A percentile compares a stretch with the other conserved stretches of the same genome.
Evolutionary conservation across 30 jellyfish, hydroid and myxozoan species (phyloP).

Genomic region (Rhopilema esculentum): DNA sequence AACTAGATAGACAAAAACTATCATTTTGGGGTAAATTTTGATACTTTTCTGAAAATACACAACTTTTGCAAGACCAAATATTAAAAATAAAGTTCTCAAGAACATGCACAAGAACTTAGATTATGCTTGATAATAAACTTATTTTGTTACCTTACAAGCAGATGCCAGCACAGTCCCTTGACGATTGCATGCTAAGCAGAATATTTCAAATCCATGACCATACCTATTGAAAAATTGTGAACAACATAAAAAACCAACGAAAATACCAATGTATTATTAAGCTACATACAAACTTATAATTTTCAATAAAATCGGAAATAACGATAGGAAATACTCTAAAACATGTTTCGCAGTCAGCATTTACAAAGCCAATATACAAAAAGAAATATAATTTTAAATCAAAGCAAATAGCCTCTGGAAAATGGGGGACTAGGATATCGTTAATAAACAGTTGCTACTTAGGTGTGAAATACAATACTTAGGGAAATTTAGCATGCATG

Average conservation of each 20-base stretch:
- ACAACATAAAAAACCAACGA: background rate
- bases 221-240: conserved; percentile 52
- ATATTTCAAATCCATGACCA: conserved; percentile 94
- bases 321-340: too few species aligned
- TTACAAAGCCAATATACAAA: too few species aligned
- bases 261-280: background rate
- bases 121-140: background rate
- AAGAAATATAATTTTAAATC: too few species aligned
- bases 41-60: background rate
- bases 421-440: too few species aligned
- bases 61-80: background rate
- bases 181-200: conserved; percentile 78
- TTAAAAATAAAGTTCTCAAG: background rate
- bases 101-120: background rate
- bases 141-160: conserved; percentile 85
- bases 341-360: too few species aligned
- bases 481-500: too few species aligned
- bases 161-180: conserved; percentile 87
- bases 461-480: too few species aligned
- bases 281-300: too few species aligned
- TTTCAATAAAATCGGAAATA: too few species aligned
- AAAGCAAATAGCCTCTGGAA: too few species aligned
- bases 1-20: too few species aligned
- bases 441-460: too few species aligned
- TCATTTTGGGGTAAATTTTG: background rate